Conservation (phyloP, 1,140 invertebrate species). For the Cyclina sinensis region DNA sequence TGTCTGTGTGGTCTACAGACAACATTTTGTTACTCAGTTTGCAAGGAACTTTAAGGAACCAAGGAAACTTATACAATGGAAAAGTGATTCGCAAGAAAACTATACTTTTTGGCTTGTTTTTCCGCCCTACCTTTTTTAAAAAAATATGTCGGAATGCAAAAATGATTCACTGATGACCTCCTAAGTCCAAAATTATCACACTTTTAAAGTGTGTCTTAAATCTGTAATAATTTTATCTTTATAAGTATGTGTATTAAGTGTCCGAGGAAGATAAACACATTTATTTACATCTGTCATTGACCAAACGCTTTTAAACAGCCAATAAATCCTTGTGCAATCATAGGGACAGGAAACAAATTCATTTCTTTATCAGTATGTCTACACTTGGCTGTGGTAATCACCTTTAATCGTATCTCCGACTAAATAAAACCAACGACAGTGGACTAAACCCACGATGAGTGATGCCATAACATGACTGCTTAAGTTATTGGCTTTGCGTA, state of each 20-base stretch:
- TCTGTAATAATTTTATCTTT: constrained; percentile 5
- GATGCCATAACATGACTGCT: too few relatives aligned
- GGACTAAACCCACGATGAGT: not conserved
- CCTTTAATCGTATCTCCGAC: not conserved
- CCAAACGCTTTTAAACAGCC: not conserved
- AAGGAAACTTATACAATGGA: too few relatives aligned
- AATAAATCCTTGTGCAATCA: constrained; percentile 14
- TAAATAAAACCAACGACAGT: not conserved
- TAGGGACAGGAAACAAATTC: constrained; percentile 20
- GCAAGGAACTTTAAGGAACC: too few relatives aligned
- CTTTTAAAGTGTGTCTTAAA: not conserved
- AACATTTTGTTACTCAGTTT: too few relatives aligned
- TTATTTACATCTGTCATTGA: constrained; percentile 22
- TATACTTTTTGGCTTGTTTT: too few relatives aligned
- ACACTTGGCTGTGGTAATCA: not conserved
- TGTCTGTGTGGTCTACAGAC: too few relatives aligned
- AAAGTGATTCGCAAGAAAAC: too few relatives aligned
- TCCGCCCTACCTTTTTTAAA: too few relatives aligned
- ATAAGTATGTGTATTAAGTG: constrained; percentile 24
- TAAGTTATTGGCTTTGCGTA: too few relatives aligned
- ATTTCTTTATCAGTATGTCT: constrained; percentile 26
- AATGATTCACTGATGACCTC: too few relatives aligned
- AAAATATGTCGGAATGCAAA: too few relatives aligned
- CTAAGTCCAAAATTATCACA: too few relatives aligned
- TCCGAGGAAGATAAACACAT: not conserved